Evolutionary conservation across 2,113 vertebrate species (phyloP), one percentile per base, ranked within the genome.

Genomic region (Apaloderma vittatum): DNA sequence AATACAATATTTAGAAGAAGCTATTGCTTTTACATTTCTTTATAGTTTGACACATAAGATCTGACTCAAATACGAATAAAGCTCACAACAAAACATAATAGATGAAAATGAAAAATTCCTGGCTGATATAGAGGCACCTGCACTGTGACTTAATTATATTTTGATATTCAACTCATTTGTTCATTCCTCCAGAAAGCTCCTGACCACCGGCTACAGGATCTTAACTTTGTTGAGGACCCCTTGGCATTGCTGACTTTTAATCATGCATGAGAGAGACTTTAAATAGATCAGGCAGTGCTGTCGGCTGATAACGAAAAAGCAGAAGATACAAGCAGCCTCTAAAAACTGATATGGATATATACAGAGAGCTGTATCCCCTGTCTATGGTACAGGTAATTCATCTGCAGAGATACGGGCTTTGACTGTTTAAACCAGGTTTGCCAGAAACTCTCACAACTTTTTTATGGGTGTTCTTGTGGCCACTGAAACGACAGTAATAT

Each of bases 21-120:
- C 59, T 94, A 87, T 63, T 94, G 73, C 65, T 89, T 89, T 91
- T 94, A 89, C 68, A 58, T 91, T 96, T 95, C 76, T 87, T 89
- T 96, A 89, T 48, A 81, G 22, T 48, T 57, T 89, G 68, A 91
- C 76, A 84, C 87, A 83, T 94, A 92, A 93, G 76, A 84, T 67
- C 68, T 52, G 80, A 94, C 59, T 91, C 82, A 90, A 77, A 92
- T 77, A 67, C 26, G 48, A 94, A 91, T 93, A 94, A 93, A 92
- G 20, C 29, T 75, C 23, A 74, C 67, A 95, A 81, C 40, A 77
- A 94, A 94, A 61, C 40, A 23, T 65, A 86, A 76, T 52, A 90
- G 36, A 83, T 58, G 74, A 90, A 94, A 94, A 96, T 80, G 27
- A 94, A 88, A 96, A 91, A 92, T 52, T 88, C 43, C 61, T 83